A percentile compares a stretch with the other conserved stretches of the same genome.
Evolutionary conservation across 2,888 invertebrate species (phyloP).

Genomic region (Neoscelio sp.): DNA sequence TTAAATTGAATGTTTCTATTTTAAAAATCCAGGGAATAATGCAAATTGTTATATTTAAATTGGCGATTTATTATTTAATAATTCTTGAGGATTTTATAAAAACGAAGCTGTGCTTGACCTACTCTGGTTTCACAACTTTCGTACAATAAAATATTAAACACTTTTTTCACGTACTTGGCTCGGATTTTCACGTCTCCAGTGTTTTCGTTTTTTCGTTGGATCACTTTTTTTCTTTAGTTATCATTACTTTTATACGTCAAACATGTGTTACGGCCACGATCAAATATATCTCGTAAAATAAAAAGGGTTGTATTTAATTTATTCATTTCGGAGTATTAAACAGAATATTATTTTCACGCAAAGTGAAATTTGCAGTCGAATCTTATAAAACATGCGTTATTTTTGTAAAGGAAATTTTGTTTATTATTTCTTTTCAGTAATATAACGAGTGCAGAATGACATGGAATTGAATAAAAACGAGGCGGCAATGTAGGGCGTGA

Average conservation of each 20-base stretch:
- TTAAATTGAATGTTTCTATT: too few species aligned
- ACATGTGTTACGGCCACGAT: constrained; percentile 5
- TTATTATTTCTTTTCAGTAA: too few species aligned
- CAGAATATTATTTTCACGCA: not conserved
- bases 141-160: constrained; percentile 9
- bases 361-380: not conserved
- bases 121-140: constrained; percentile 12
- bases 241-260: constrained; percentile 7
- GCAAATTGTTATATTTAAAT: too few species aligned
- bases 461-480: not conserved
- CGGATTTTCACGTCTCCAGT: constrained; percentile 9
- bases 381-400: too few species aligned
- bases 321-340: constrained; percentile 2
- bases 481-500: not conserved
- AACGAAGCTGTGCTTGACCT: constrained; percentile 19
- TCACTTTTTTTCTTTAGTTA: not conserved
- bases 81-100: not conserved
- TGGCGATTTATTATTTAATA: too few species aligned
- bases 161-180: constrained; percentile 1
- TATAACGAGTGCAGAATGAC: not conserved
- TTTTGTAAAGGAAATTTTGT: too few species aligned
- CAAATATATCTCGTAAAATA: not conserved
- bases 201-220: constrained; percentile 5
- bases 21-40: too few species aligned
- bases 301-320: constrained; percentile 7